A percentile compares a stretch with the other conserved stretches of the same genome.
Conservation (phyloP, 2,797 vertebrate species). For the Hoplostethus mediterraneus region DNA sequence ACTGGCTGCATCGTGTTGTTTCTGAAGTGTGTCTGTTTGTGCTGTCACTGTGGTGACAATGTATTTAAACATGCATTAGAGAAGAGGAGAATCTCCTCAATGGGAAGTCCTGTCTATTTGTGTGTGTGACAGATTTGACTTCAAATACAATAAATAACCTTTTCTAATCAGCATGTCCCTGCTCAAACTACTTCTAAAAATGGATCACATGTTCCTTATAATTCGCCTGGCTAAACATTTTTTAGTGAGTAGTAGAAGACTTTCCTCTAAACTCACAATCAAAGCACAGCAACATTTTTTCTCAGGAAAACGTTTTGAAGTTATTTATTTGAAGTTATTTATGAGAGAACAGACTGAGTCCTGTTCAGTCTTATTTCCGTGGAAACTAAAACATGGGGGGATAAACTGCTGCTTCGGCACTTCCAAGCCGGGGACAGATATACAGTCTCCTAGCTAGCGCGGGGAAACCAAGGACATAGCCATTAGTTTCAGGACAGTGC, state of each 20-base stretch:
- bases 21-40: conserved; percentile 50
- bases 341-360: conserved; percentile 77
- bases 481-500: conserved; percentile 86
- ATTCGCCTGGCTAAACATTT: conserved; percentile 61
- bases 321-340: conserved; percentile 82
- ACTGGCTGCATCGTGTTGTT: conserved; percentile 47
- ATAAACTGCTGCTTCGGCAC: conserved; percentile 85
- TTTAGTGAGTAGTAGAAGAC: conserved; percentile 57
- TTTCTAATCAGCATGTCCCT: conserved; percentile 43
- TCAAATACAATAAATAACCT: conserved; percentile 56
- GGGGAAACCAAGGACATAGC: conserved; percentile 85
- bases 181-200: conserved; percentile 52
- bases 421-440: conserved; percentile 83
- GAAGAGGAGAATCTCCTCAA: background rate
- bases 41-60: conserved; percentile 26
- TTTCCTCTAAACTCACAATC: conserved; percentile 70
- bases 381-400: conserved; percentile 82
- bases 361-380: conserved; percentile 81
- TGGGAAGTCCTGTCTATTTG: conserved; percentile 51
- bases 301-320: conserved; percentile 69
- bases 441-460: conserved; percentile 78
- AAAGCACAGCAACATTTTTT: conserved; percentile 56
- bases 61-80: conserved; percentile 54
- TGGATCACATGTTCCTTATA: conserved; percentile 65
- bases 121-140: conserved; percentile 57